Conservation (phyloP, 2,113 vertebrate genomes). For the Pontoporia blainvillei region DNA sequence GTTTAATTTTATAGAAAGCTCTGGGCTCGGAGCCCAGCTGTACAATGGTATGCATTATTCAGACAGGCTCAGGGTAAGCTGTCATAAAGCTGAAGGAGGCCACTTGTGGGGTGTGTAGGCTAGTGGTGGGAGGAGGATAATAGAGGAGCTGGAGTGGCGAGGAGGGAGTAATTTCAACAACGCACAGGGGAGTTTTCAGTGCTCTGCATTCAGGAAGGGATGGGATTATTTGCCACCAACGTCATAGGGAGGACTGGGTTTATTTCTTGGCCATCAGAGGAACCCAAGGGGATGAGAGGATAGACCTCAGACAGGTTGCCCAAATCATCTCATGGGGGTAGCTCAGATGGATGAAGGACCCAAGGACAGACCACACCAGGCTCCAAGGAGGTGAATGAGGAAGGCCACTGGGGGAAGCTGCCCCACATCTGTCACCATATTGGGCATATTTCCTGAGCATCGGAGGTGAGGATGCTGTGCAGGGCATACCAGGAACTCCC, state of each 20-base stretch:
- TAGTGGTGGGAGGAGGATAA: not conserved
- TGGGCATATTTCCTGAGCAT: not conserved
- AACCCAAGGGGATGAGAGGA: not conserved
- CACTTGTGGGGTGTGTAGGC: not conserved
- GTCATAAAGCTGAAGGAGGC: conserved; percentile 21
- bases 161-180: not conserved
- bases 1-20: conserved; percentile 75
- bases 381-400: not conserved
- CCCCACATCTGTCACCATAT: not conserved
- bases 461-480: not conserved
- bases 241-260: not conserved
- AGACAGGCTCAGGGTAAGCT: conserved; percentile 42
- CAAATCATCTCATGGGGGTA: not conserved
- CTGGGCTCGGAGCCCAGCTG: conserved; percentile 61
- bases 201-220: not conserved
- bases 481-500: not conserved
- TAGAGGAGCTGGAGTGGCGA: not conserved
- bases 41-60: conserved; percentile 60
- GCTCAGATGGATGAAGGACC: not conserved
- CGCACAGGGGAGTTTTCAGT: not conserved
- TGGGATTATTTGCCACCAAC: not conserved
- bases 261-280: not conserved
- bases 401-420: not conserved
- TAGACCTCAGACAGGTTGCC: not conserved
- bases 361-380: not conserved